These are phyloP conservation scores for Halichoerus grypus DNA, from an alignment of 2,113 vertebrate species.

Conservation along the genomic window DNA sequence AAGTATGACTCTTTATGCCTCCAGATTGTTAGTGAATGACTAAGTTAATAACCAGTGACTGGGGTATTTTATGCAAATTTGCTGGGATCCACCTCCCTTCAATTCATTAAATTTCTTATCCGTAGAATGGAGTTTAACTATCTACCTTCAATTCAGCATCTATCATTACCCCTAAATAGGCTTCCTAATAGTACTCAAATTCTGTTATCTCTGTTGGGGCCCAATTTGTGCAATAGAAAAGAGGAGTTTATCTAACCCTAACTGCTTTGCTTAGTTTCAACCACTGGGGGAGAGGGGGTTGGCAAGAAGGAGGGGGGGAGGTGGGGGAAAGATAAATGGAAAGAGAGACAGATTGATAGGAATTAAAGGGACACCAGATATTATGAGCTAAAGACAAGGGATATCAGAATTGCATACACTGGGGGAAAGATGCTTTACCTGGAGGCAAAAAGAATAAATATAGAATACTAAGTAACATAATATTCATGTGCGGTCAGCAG, in stretches of 20 bases:
- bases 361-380: background rate
- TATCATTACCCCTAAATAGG: background rate
- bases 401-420: background rate
- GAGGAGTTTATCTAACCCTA: background rate
- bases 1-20: background rate
- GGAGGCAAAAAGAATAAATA: background rate
- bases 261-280: background rate
- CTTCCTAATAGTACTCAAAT: background rate
- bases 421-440: background rate
- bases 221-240: background rate
- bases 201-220: background rate
- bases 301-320: background rate
- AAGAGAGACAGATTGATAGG: background rate
- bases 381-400: background rate
- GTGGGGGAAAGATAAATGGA: background rate
- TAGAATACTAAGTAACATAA: background rate
- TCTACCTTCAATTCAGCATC: background rate
- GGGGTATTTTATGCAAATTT: background rate
- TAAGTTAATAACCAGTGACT: background rate
- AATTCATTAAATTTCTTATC: background rate
- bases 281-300: background rate
- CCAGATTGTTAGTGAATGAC: background rate
- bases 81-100: background rate
- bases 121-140: background rate
- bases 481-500: background rate